Percentiles rank a stretch among this genome's conserved stretches.
Conservation (phyloP, 2,888 invertebrate genomes). For the Lasioglossum calceatum region DNA sequence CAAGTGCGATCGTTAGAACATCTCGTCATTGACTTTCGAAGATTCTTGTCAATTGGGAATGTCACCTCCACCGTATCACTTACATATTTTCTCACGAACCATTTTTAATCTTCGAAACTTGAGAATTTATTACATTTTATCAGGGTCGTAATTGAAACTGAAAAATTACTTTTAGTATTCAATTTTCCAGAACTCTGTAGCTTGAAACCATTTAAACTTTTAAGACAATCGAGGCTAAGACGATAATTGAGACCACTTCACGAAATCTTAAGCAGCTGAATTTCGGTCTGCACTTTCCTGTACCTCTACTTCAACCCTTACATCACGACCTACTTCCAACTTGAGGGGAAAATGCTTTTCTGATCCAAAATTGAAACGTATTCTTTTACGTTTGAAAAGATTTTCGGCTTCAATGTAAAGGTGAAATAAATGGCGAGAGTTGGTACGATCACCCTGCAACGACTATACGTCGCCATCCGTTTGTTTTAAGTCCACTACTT, state of each 20-base stretch:
- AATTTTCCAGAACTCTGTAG: not conserved
- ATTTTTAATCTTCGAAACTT: not conserved
- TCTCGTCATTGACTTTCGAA: constrained; percentile 22
- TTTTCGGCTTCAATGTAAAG: not conserved
- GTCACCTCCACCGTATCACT: not conserved
- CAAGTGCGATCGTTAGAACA: constrained; percentile 27
- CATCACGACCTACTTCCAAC: not conserved
- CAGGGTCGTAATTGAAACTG: not conserved
- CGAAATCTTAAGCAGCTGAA: not conserved
- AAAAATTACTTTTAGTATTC: not conserved
- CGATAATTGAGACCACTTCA: not conserved
- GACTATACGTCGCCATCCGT: constrained; percentile 29
- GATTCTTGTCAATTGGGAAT: not conserved
- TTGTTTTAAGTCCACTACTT: constrained; percentile 35
- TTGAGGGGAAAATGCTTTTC: not conserved
- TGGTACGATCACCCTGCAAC: constrained; percentile 46
- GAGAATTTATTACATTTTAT: not conserved
- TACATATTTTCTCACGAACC: not conserved
- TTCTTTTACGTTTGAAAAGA: not conserved
- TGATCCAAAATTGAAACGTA: not conserved
- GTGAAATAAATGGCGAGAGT: not conserved
- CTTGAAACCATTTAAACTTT: not conserved
- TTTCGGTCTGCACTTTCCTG: not conserved
- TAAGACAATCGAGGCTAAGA: not conserved
- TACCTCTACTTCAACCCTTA: not conserved